Evolutionary conservation across 2,797 vertebrate genomes (phyloP).

Genomic region (Acipenser ruthenus): DNA sequence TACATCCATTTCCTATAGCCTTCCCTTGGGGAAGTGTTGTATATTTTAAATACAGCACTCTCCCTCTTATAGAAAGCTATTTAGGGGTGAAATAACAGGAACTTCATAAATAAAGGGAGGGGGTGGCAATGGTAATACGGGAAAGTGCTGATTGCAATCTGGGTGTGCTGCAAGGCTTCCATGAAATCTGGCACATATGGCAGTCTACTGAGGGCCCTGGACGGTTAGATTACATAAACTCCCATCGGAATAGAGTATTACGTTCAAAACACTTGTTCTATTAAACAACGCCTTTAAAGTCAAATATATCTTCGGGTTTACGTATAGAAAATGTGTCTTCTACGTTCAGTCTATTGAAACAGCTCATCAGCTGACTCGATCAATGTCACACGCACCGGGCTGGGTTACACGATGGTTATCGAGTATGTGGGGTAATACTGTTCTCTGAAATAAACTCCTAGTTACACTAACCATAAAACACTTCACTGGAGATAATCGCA

Average conservation of each 20-base stretch:
- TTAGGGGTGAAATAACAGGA: conserved; percentile 8
- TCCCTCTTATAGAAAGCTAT: background rate
- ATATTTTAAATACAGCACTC: background rate
- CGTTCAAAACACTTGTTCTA: background rate
- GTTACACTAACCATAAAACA: too few species aligned
- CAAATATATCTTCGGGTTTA: too few species aligned
- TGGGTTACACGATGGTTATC: too few species aligned
- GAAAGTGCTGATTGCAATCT: conserved; percentile 12
- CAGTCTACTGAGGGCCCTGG: background rate
- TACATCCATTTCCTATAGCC: too few species aligned
- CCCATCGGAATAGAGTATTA: background rate
- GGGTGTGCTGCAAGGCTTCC: conserved; percentile 2
- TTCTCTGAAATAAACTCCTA: too few species aligned
- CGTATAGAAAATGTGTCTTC: too few species aligned
- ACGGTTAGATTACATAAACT: background rate
- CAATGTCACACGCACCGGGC: too few species aligned
- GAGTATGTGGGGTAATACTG: too few species aligned
- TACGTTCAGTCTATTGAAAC: too few species aligned
- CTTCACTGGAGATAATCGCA: too few species aligned
- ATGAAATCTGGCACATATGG: background rate
- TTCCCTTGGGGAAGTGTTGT: background rate
- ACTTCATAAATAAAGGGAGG: background rate
- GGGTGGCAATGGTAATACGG: background rate
- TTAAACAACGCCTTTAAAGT: background rate
- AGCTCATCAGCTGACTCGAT: too few species aligned